phyloP scores from a whole-genome alignment of 2,113 vertebrate species.

The Typhlomys cinereus region DNA sequence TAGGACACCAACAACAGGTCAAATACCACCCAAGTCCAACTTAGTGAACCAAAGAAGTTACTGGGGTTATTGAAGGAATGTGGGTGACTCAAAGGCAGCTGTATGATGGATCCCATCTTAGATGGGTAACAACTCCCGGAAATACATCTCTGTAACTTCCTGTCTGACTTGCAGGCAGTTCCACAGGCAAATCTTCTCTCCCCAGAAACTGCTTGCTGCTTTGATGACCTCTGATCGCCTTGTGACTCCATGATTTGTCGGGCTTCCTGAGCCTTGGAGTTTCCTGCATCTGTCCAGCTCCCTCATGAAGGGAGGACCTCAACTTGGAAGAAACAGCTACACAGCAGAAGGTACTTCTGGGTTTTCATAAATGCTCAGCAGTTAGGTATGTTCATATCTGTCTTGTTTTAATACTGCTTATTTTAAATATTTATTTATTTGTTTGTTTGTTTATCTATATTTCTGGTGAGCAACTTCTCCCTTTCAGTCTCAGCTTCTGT shows the following conservation, averaged over 20 bases:
- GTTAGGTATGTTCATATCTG: background rate
- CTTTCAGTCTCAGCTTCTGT: background rate
- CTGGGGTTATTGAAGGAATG: background rate
- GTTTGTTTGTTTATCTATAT: background rate
- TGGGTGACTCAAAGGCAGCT: background rate
- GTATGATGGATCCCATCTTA: background rate
- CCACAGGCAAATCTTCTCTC: background rate
- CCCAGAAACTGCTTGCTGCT: background rate
- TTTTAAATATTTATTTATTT: background rate
- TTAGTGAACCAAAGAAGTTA: background rate
- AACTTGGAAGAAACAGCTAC: background rate
- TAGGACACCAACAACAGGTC: background rate
- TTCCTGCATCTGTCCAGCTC: background rate
- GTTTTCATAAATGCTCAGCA: background rate
- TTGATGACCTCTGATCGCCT: background rate
- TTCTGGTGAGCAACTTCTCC: background rate
- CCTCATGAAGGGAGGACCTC: background rate
- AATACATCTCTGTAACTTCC: background rate
- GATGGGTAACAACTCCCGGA: background rate
- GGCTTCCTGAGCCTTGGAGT: background rate
- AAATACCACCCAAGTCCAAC: background rate
- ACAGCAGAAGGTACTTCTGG: background rate
- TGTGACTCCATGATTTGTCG: background rate
- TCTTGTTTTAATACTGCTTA: background rate
- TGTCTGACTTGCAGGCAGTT: background rate